Percentiles rank a stretch among this genome's conserved stretches.
Conservation (phyloP, 2,797 vertebrate genomes). For the Pseudochaenichthys georgianus region DNA sequence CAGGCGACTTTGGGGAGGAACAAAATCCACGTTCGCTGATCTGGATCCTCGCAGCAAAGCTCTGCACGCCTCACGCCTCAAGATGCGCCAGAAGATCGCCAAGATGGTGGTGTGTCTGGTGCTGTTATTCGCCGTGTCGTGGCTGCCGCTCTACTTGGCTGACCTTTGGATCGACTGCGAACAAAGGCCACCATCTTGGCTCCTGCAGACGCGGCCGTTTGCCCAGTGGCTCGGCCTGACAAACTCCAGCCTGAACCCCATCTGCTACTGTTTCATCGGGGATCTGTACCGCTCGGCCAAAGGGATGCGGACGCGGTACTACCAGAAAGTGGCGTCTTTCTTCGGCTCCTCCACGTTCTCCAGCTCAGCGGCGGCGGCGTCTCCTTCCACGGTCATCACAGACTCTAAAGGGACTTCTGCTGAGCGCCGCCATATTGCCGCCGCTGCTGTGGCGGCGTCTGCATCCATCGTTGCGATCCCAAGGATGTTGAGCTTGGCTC, state of each 20-base stretch:
- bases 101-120: slow-evolving; percentile 94
- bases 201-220: slow-evolving; percentile 91
- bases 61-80: slow-evolving; percentile 88
- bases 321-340: slow-evolving; percentile 85
- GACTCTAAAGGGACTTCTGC: slow-evolving; percentile 38
- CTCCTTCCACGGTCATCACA: slow-evolving; percentile 25
- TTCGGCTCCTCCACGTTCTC: slow-evolving; percentile 75
- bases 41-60: slow-evolving; percentile 85
- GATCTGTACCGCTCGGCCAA: slow-evolving; percentile 92
- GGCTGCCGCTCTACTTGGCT: slow-evolving; percentile 91
- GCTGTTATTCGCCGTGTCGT: slow-evolving; percentile 89
- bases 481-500: slow-evolving; percentile 79
- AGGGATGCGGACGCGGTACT: slow-evolving; percentile 90
- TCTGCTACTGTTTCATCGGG: slow-evolving; percentile 95
- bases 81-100: slow-evolving; percentile 91
- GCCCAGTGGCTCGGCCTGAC: slow-evolving; percentile 94
- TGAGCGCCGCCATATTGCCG: slow-evolving; percentile 49
- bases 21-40: slow-evolving; percentile 78
- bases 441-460: slow-evolving; percentile 62
- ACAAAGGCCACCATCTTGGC: slow-evolving; percentile 86
- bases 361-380: slow-evolving; percentile 47
- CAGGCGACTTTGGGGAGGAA: slow-evolving; percentile 87
- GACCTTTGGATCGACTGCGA: slow-evolving; percentile 93
- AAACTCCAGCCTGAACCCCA: slow-evolving; percentile 95
- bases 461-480: slow-evolving; percentile 76